A percentile compares a stretch with the other conserved stretches of the same genome.
Evolutionary conservation across 2,888 invertebrate species (phyloP).

Genomic region (Eledona agricola): DNA sequence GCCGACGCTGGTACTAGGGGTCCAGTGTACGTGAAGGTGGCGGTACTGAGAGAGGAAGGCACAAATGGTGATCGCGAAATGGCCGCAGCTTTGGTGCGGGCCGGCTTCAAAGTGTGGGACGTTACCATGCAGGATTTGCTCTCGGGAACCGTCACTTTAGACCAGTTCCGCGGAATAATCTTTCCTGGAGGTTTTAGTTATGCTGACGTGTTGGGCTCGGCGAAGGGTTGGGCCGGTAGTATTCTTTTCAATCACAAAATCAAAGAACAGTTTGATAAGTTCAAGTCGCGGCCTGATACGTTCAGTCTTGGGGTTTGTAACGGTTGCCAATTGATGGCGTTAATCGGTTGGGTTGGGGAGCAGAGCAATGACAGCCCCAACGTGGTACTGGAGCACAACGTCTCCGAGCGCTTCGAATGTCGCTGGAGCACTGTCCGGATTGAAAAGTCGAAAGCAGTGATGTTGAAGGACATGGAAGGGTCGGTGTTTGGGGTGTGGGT

Average conservation of each 20-base stretch:
- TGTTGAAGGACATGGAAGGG: conserved; percentile 89
- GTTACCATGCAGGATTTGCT: conserved; percentile 93
- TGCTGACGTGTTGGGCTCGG: conserved; percentile 95
- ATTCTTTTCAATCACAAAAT: conserved; percentile 82
- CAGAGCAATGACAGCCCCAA: conserved; percentile 63
- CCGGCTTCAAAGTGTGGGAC: conserved; percentile 92
- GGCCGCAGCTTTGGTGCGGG: conserved; percentile 88
- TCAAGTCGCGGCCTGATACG: conserved; percentile 77
- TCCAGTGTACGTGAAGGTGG: conserved; percentile 71
- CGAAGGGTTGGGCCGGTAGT: conserved; percentile 97
- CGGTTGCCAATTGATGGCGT: conserved; percentile 95
- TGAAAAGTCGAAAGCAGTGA: conserved; percentile 76
- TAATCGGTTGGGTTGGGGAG: conserved; percentile 88
- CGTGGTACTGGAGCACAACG: conserved; percentile 83
- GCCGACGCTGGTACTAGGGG: conserved; percentile 58
- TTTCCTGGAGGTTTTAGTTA: conserved; percentile 99
- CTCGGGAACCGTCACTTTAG: conserved; percentile 73
- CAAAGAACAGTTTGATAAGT: conserved; percentile 79
- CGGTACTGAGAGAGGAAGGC: conserved; percentile 96
- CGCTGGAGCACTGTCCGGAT: conserved; percentile 68
- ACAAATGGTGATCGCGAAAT: conserved; percentile 98
- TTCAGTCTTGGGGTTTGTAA: conserved; percentile 99
- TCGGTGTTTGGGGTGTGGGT: conserved; percentile 94
- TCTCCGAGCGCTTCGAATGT: conserved; percentile 87
- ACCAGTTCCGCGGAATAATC: conserved; percentile 85